These are phyloP conservation scores for Daboia siamensis DNA, from an alignment of 2,113 vertebrate genomes.

Conservation along the genomic window DNA sequence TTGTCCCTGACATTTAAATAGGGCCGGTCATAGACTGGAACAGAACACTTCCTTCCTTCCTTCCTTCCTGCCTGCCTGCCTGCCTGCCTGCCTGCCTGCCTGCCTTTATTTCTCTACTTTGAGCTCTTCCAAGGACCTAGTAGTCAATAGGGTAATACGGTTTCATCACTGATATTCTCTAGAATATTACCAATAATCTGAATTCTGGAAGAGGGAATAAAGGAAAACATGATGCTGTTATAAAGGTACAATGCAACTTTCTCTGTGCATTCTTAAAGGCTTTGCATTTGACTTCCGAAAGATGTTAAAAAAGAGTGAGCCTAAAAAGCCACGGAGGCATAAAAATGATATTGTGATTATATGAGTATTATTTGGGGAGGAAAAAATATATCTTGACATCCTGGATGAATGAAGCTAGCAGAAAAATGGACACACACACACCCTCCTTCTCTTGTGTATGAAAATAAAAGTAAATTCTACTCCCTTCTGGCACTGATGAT, in stretches of 20 bases:
- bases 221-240: background rate
- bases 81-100: no score
- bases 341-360: background rate
- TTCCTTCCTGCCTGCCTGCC: background rate
- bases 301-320: fast-evolving
- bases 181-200: background rate
- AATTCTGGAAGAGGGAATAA: background rate
- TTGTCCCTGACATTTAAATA: no score
- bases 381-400: background rate
- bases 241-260: background rate
- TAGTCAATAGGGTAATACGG: background rate
- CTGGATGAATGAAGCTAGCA: background rate
- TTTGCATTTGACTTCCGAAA: background rate
- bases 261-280: background rate
- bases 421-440: background rate
- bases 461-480: background rate
- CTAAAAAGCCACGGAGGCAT: background rate
- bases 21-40: no score
- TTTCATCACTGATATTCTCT: background rate
- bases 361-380: background rate
- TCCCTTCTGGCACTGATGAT: background rate
- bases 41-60: background rate
- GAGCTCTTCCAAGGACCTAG: background rate
- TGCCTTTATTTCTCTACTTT: background rate
- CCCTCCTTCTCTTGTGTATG: background rate